These are phyloP conservation scores for Thecophora atra DNA, from an alignment of 2,888 invertebrate genomes.

Conservation along the genomic window DNA sequence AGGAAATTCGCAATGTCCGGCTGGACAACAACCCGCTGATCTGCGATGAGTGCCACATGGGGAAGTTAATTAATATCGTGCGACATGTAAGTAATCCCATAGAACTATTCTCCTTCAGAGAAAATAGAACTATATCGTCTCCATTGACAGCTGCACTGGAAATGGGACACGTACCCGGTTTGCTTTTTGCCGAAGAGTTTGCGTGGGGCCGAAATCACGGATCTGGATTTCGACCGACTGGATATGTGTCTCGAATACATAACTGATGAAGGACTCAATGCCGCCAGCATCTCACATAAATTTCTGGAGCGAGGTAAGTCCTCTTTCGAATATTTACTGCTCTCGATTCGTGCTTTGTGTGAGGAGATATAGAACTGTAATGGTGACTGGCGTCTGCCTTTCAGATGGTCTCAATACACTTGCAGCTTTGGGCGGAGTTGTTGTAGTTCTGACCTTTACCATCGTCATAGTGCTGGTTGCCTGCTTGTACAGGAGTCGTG, in stretches of 20 bases:
- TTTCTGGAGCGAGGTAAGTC: slow-evolving; percentile 69
- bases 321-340: no score
- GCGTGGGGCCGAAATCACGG: slow-evolving; percentile 65
- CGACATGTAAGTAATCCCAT: slow-evolving; percentile 64
- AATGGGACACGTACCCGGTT: slow-evolving; percentile 66
- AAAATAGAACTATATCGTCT: no score
- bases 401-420: slow-evolving; percentile 68
- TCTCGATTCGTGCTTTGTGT: no score
- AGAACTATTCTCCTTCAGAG: no score
- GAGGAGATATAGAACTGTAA: no score
- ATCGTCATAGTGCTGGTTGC: slow-evolving; percentile 63
- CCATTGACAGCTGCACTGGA: slow-evolving; percentile 59
- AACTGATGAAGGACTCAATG: slow-evolving; percentile 68
- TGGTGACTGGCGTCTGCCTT: slow-evolving; percentile 1
- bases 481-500: slow-evolving; percentile 76
- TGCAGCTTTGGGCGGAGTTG: slow-evolving; percentile 65
- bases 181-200: slow-evolving; percentile 65
- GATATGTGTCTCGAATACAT: slow-evolving; percentile 65
- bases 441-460: slow-evolving; percentile 63
- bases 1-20: slow-evolving; percentile 64
- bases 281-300: slow-evolving; percentile 67
- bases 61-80: slow-evolving; percentile 65
- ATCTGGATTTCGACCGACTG: slow-evolving; percentile 62
- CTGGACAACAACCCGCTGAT: slow-evolving; percentile 66
- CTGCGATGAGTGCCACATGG: slow-evolving; percentile 66